phyloP scores from a whole-genome alignment of 1,140 invertebrate genomes.

The Conopomorpha cramerella region DNA sequence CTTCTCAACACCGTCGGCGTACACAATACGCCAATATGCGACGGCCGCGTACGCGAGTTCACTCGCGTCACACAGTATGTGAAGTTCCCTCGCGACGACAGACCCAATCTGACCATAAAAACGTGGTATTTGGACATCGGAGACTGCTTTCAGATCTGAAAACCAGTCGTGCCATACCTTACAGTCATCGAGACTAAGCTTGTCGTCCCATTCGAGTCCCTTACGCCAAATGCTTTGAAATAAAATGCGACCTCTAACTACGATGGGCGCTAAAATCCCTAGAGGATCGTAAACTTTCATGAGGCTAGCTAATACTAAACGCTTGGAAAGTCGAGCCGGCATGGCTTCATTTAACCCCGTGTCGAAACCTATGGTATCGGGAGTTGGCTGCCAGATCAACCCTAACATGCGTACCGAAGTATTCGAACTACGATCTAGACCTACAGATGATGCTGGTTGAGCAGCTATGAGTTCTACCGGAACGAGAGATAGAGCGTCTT shows the following conservation, averaged over 20 bases:
- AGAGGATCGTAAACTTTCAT: constrained; percentile 23
- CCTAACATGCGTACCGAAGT: too few relatives aligned
- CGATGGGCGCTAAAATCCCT: constrained; percentile 6
- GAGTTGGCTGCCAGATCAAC: too few relatives aligned
- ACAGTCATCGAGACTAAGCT: constrained; percentile 1
- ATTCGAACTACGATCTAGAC: too few relatives aligned
- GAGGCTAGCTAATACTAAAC: too few relatives aligned
- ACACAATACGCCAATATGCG: constrained; percentile 5
- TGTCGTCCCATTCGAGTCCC: constrained; percentile 25
- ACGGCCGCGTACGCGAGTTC: constrained; percentile 10
- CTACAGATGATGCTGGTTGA: too few relatives aligned
- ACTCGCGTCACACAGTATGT: constrained; percentile 11
- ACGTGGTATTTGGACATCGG: not conserved
- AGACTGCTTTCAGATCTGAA: not conserved
- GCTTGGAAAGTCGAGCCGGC: too few relatives aligned
- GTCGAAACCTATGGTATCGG: too few relatives aligned
- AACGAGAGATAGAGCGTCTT: too few relatives aligned
- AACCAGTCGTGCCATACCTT: not conserved
- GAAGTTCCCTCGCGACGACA: constrained; percentile 9
- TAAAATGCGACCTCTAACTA: constrained; percentile 4
- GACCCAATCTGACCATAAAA: not conserved
- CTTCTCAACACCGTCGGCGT: not conserved
- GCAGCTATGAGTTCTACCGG: too few relatives aligned
- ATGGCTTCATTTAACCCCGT: too few relatives aligned
- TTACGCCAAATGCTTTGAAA: constrained; percentile 28